Conservation (phyloP, 2,888 invertebrate genomes). For the Tiliacea aurago region DNA sequence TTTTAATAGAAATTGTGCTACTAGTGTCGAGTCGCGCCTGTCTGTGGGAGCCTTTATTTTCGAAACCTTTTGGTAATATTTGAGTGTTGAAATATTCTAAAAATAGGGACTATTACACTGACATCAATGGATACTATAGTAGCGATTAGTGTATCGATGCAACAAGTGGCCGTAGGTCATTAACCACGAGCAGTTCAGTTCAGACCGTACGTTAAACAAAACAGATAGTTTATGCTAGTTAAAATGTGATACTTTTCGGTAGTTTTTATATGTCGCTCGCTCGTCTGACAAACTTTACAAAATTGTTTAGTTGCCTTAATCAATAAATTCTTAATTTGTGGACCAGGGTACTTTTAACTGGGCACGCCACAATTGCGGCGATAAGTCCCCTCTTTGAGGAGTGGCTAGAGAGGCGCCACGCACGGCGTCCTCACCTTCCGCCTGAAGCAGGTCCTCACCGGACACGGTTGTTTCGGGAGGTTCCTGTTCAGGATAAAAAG, state of each 20-base stretch:
- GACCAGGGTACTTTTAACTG: too few species aligned
- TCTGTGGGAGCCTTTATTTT: not conserved
- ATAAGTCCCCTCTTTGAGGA: too few species aligned
- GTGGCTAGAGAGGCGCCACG: too few species aligned
- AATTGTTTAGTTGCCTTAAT: not conserved
- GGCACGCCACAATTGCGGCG: too few species aligned
- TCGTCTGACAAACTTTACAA: not conserved
- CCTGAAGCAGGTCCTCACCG: too few species aligned
- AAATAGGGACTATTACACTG: conserved; percentile 10
- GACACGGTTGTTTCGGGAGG: too few species aligned
- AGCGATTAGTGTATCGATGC: conserved; percentile 18
- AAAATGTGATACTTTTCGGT: conserved; percentile 3
- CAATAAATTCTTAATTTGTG: not conserved
- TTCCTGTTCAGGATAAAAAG: too few species aligned
- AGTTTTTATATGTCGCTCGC: not conserved
- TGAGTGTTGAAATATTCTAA: not conserved
- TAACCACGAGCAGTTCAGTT: conserved; percentile 7
- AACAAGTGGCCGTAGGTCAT: conserved; percentile 23
- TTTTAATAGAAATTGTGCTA: too few species aligned
- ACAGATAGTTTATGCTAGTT: not conserved
- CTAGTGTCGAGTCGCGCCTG: too few species aligned
- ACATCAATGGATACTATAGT: conserved; percentile 22
- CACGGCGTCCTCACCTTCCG: too few species aligned
- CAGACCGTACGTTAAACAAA: not conserved
- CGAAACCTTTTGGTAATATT: not conserved